phyloP scores from a whole-genome alignment of 2,797 vertebrate genomes.

The Prionace glauca region DNA sequence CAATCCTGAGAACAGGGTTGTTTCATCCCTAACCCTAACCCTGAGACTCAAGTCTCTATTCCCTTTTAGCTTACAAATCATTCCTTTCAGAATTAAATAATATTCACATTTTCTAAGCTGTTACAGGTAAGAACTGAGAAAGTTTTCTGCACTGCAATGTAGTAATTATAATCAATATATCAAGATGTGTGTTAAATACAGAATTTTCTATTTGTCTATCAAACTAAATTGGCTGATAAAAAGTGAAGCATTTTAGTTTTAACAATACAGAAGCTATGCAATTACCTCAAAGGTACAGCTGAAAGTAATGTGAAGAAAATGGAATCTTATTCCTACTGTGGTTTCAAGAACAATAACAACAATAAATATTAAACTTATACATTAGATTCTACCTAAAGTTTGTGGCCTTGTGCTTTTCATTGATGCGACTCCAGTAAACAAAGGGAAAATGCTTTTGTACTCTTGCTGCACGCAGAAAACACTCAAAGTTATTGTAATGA shows the following conservation, averaged over 20 bases:
- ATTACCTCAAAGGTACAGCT: neutral
- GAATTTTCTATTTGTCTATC: neutral
- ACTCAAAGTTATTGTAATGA: neutral
- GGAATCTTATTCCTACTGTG: neutral
- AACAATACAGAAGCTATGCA: neutral
- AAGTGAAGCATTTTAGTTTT: neutral
- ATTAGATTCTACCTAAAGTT: neutral
- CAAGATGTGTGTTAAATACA: neutral
- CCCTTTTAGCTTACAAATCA: neutral
- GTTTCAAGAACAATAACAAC: neutral
- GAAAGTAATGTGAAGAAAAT: constrained; percentile 3
- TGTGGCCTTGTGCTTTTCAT: neutral
- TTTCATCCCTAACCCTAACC: too few species aligned
- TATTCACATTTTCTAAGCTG: neutral
- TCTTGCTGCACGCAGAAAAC: neutral
- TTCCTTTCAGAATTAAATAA: neutral
- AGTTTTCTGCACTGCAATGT: neutral
- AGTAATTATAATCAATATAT: neutral
- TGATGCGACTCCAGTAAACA: neutral
- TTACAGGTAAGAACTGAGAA: neutral
- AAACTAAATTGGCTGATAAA: neutral
- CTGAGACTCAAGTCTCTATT: neutral
- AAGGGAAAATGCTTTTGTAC: neutral
- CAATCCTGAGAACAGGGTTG: neutral
- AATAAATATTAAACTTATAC: neutral